Evolutionary conservation across 2,113 vertebrate species (phyloP).

Genomic region (Pseudolaguvia tuberculata): DNA sequence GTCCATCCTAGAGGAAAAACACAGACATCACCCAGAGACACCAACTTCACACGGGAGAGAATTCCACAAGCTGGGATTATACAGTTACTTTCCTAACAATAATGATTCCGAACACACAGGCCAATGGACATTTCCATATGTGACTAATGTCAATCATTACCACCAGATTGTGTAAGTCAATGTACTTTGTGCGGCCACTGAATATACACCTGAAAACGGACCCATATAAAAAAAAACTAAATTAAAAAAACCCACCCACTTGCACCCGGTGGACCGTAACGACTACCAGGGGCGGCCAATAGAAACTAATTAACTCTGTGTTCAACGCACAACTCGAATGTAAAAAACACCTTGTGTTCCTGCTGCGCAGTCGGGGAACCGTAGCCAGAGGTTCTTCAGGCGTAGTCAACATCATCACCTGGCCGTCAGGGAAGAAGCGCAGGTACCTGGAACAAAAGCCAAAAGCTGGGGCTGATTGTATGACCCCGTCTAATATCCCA

Average conservation of each 20-base stretch:
- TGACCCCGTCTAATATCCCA: too few species aligned
- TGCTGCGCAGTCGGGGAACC: constrained; percentile 83
- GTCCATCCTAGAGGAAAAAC: constrained; percentile 74
- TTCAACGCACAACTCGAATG: neutral
- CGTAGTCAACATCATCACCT: constrained; percentile 90
- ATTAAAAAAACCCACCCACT: neutral
- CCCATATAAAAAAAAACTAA: neutral
- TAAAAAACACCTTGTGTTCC: constrained; percentile 76
- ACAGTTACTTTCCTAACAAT: too few species aligned
- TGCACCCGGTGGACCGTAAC: neutral
- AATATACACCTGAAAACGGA: neutral
- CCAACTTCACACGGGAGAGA: neutral
- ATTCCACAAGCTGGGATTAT: too few species aligned
- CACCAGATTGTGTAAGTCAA: neutral
- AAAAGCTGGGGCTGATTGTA: too few species aligned
- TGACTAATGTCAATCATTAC: neutral
- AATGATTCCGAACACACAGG: too few species aligned
- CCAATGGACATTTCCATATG: neutral
- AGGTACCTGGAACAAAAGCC: constrained; percentile 76
- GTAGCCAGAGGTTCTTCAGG: constrained; percentile 86
- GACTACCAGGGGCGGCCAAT: neutral
- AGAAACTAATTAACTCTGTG: neutral
- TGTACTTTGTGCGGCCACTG: neutral
- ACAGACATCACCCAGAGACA: neutral
- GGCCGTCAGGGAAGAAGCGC: constrained; percentile 91